phyloP scores from a whole-genome alignment of 2,888 invertebrate species.

The Cryptocephalus moraei region DNA sequence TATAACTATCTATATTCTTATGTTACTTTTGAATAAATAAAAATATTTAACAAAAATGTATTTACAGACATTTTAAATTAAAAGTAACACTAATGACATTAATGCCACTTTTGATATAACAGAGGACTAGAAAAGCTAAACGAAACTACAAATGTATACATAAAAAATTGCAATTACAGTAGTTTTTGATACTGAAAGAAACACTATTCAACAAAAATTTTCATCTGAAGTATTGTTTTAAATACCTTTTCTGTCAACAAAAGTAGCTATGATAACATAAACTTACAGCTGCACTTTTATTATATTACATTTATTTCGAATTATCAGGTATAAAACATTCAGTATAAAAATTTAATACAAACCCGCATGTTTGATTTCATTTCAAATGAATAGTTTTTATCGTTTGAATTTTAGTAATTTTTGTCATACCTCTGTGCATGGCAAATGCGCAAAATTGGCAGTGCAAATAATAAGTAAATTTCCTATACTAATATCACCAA shows the following conservation, averaged over 20 bases:
- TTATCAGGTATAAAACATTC: too few species aligned
- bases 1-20: conserved; percentile 26
- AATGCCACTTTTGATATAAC: conserved; percentile 10
- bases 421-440: conserved; percentile 1
- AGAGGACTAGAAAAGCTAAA: conserved; percentile 11
- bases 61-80: conserved; percentile 22
- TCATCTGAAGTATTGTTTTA: conserved; percentile 1
- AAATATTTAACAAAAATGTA: conserved; percentile 16
- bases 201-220: not conserved
- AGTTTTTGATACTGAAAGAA: not conserved
- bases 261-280: conserved; percentile 2
- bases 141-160: not conserved
- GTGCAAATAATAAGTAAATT: conserved; percentile 10
- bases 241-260: conserved; percentile 3
- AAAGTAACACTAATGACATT: conserved; percentile 14
- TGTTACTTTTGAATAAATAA: conserved; percentile 26
- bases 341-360: too few species aligned
- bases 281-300: conserved; percentile 3
- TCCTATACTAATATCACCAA: conserved; percentile 12
- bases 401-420: too few species aligned
- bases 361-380: too few species aligned
- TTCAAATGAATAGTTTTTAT: too few species aligned
- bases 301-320: too few species aligned
- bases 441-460: conserved; percentile 9
- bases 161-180: conserved; percentile 1